A percentile compares a stretch with the other conserved stretches of the same genome.
phyloP scores from a whole-genome alignment of 2,113 vertebrate genomes.

The Xenotilapia leptura region DNA sequence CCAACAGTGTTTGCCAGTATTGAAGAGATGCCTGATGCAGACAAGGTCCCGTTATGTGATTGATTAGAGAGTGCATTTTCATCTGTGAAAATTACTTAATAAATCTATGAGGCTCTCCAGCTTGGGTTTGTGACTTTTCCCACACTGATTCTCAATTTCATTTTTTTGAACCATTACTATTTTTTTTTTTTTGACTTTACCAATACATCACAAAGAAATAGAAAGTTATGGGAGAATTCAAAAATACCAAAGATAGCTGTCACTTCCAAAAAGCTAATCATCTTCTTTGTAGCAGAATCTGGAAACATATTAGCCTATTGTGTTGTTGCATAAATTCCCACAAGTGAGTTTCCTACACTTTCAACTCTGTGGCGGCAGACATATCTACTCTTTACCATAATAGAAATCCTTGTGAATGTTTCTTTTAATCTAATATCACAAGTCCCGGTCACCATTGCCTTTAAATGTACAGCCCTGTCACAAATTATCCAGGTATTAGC shows the following conservation, averaged over 20 bases:
- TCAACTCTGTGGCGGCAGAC: background rate
- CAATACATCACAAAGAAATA: background rate
- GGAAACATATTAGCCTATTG: background rate
- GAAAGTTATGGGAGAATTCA: background rate
- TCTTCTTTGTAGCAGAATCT: background rate
- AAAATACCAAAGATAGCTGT: background rate
- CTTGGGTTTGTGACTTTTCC: background rate
- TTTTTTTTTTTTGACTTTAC: rapidly evolving
- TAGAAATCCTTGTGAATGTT: background rate
- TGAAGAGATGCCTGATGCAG: background rate
- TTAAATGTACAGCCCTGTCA: background rate
- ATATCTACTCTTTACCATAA: background rate
- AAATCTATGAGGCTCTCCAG: background rate
- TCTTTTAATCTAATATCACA: background rate
- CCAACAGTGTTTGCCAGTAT: background rate
- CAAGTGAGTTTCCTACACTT: background rate
- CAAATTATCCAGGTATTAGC: background rate
- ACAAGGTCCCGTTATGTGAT: background rate
- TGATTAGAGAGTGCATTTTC: background rate
- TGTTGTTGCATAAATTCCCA: background rate
- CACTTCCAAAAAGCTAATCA: background rate
- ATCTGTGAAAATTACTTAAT: background rate
- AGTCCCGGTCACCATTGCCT: background rate
- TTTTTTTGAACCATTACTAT: background rate
- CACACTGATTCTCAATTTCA: background rate